Conservation (phyloP, 1,140 invertebrate species). For the Halesus radiatus region DNA sequence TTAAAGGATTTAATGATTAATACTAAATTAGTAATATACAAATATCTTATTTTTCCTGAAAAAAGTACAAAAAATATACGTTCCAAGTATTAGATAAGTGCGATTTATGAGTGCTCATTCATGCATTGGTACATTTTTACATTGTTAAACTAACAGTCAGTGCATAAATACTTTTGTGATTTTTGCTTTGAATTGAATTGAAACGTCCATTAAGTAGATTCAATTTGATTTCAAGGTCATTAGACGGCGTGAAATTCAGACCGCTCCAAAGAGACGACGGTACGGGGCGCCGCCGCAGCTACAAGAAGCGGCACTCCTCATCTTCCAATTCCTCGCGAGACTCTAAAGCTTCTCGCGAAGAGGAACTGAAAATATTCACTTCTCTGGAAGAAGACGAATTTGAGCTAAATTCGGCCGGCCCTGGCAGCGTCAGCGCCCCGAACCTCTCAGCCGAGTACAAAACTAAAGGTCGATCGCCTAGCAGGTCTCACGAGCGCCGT, state of each 20-base stretch:
- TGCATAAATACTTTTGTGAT: too few relatives aligned
- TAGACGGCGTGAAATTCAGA: conserved; percentile 73
- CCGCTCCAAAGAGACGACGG: conserved; percentile 72
- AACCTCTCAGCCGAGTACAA: conserved; percentile 64
- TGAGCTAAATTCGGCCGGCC: conserved; percentile 58
- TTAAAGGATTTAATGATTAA: neutral
- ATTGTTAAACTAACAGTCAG: neutral
- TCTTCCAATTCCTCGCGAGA: conserved; percentile 72
- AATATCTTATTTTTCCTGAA: neutral
- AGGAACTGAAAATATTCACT: conserved; percentile 74
- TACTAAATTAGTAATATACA: neutral
- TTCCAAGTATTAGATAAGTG: conserved; percentile 7
- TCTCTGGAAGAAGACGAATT: conserved; percentile 74
- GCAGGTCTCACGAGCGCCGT: conserved; percentile 63
- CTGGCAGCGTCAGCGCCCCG: conserved; percentile 64
- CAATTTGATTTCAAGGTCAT: conserved; percentile 70
- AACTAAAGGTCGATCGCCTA: conserved; percentile 62
- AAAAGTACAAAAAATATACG: too few relatives aligned
- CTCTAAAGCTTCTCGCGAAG: conserved; percentile 71
- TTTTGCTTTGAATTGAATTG: neutral
- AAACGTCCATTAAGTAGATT: conserved; percentile 21
- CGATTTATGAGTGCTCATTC: neutral
- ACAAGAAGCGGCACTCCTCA: conserved; percentile 72
- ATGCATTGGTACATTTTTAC: neutral
- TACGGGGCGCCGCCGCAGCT: conserved; percentile 70